Evolutionary conservation across 1,140 invertebrate species (phyloP), one percentile per base, ranked within the genome.

Genomic region (Hesperophylax magnus): DNA sequence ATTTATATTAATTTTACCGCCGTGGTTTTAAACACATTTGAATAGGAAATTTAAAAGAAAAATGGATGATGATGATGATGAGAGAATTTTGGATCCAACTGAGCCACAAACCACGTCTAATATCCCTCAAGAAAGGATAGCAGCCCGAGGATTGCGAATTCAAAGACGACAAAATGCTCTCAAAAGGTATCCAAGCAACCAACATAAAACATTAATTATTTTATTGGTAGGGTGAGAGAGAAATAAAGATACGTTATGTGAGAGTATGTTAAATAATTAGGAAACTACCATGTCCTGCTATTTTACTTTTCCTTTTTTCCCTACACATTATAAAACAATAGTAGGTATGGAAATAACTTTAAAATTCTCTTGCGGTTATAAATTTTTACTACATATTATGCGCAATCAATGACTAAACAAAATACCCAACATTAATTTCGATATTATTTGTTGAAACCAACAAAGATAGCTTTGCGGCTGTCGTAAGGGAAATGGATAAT

Each of bases 91-190:
- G 74, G 88, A 63, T 2, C 87, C 89, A 8, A 88, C 89, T 56
- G 91, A 92, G 82, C 91, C 91, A 14, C 91, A 91, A 53, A 85
- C 92, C 18, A 88, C 87, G 2, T 92, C 92, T 0, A 72, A 84
- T 3, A 91, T 93, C 87, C 89, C 92, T 7, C 87, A 88, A n/a
- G 92, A 94, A 86, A 86, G 93, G 58, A 94, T 93, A 87, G 88
- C 92, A 9, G 93, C 91, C 0, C 89, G 93, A 72, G 88, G 88
- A 63, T 85, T 94, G 20, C 89, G 93, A 77, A 93, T 94, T 84
- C 90, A 93, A 87, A 88, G 89, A 54, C 88, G 92, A 74, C 86
- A 90, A 77, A 91, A 92, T 83, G 90, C 90, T 52, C 82, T 92
- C 53, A 90, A 91, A 86, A 92, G 89, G 92, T 93, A 88, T 84